Conservation (phyloP, 2,888 invertebrate genomes). For the Odontocerum albicorne region DNA sequence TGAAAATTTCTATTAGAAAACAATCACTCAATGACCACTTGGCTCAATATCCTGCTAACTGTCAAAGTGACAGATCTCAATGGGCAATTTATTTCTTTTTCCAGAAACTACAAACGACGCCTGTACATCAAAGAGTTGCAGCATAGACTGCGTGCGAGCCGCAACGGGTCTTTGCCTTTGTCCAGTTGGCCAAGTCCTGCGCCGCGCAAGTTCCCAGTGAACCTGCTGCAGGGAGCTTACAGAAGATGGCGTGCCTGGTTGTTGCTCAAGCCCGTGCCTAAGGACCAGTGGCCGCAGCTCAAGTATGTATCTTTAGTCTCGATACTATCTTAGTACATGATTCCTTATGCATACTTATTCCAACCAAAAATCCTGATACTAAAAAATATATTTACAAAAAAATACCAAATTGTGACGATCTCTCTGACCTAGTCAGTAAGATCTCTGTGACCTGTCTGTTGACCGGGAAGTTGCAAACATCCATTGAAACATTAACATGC, state of each 20-base stretch:
- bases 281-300: slow-evolving; percentile 86
- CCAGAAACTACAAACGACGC: slow-evolving; percentile 51
- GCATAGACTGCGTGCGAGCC: slow-evolving; percentile 41
- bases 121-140: slow-evolving; percentile 49
- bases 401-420: neutral
- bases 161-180: slow-evolving; percentile 41
- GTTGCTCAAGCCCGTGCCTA: slow-evolving; percentile 78
- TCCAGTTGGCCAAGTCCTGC: slow-evolving; percentile 80
- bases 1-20: too few relatives aligned
- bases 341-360: too few relatives aligned
- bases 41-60: too few relatives aligned
- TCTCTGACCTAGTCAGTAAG: too few relatives aligned
- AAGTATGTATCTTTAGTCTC: slow-evolving; percentile 33
- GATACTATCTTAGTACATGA: too few relatives aligned
- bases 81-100: slow-evolving; percentile 41
- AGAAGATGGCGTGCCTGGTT: slow-evolving; percentile 88
- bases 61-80: too few relatives aligned
- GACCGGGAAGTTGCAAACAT: neutral
- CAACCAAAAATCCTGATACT: neutral
- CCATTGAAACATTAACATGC: neutral
- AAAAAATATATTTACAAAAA: neutral
- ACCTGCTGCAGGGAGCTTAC: slow-evolving; percentile 62
- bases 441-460: too few relatives aligned
- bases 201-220: slow-evolving; percentile 64
- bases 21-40: too few relatives aligned